These are phyloP conservation scores for Oconnorella tubifera DNA, from an alignment of 2,888 invertebrate species.

Conservation along the genomic window DNA sequence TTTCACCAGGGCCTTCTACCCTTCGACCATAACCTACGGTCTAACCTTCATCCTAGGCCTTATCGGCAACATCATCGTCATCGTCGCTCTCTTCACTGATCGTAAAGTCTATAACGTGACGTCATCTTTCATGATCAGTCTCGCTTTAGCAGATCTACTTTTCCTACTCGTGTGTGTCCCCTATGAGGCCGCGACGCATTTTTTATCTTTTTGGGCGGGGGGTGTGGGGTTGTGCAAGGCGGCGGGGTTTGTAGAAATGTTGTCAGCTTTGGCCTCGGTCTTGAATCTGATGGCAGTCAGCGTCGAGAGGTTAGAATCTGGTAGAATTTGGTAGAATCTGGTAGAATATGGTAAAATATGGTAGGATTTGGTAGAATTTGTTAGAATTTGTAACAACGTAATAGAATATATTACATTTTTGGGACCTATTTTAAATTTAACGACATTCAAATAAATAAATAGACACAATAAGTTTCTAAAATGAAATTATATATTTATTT, in stretches of 20 bases:
- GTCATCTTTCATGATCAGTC: conserved; percentile 49
- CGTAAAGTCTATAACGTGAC: conserved; percentile 50
- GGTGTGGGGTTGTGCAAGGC: conserved; percentile 58
- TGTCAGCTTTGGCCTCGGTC: conserved; percentile 59
- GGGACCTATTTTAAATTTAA: too few species aligned
- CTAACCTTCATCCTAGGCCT: conserved; percentile 57
- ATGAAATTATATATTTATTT: too few species aligned
- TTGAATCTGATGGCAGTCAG: conserved; percentile 60
- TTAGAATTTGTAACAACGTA: too few species aligned
- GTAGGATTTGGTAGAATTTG: too few species aligned
- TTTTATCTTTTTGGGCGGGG: conserved; percentile 56
- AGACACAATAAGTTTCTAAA: too few species aligned
- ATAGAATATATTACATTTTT: too few species aligned
- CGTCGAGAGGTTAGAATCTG: conserved; percentile 57
- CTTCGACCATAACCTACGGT: conserved; percentile 43
- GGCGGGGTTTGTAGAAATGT: conserved; percentile 57
- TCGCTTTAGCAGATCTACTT: conserved; percentile 57
- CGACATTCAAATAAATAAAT: too few species aligned
- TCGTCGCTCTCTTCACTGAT: conserved; percentile 57
- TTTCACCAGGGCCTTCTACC: conserved; percentile 34
- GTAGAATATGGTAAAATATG: too few species aligned
- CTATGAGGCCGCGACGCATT: conserved; percentile 48
- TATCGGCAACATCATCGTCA: conserved; percentile 57
- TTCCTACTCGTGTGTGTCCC: conserved; percentile 59
- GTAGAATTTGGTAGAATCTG: too few species aligned